Percentiles rank a stretch among this genome's conserved stretches.
Evolutionary conservation across 2,113 vertebrate species (phyloP).

Genomic region (Tragulus kanchil): DNA sequence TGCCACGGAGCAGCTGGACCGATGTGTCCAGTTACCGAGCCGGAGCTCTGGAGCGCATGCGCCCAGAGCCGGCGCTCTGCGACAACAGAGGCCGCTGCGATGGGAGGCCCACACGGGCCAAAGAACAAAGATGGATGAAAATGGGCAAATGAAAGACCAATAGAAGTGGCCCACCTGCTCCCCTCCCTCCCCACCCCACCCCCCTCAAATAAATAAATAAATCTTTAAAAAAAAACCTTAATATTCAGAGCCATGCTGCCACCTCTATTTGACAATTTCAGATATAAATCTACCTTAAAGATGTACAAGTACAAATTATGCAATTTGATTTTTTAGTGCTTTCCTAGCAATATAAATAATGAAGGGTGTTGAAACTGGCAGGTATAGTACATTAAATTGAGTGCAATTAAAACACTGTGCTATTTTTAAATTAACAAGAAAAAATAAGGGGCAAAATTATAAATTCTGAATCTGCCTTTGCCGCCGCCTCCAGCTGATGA

Average conservation of each 20-base stretch:
- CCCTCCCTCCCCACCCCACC: no score
- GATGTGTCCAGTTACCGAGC: no score
- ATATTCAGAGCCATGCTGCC: constrained; percentile 46
- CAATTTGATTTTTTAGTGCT: constrained; percentile 79
- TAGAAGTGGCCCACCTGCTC: no score
- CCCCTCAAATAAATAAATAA: no score
- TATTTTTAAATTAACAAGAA: constrained; percentile 79
- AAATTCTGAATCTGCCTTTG: background rate
- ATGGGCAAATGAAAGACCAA: no score
- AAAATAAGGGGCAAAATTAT: constrained; percentile 42
- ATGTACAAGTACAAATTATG: constrained; percentile 77
- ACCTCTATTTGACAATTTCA: constrained; percentile 22
- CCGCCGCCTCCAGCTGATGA: background rate
- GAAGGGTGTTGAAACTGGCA: constrained; percentile 77
- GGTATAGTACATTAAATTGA: constrained; percentile 77
- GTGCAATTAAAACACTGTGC: constrained; percentile 78
- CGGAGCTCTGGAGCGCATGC: no score
- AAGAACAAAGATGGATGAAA: no score
- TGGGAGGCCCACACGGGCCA: no score
- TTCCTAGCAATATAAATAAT: constrained; percentile 78
- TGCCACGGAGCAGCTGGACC: no score
- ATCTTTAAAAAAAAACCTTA: background rate
- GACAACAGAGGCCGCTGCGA: no score
- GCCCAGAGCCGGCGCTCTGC: no score
- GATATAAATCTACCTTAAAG: constrained; percentile 78